phyloP scores from a whole-genome alignment of 1,140 invertebrate species.

The Drosophila pandora region DNA sequence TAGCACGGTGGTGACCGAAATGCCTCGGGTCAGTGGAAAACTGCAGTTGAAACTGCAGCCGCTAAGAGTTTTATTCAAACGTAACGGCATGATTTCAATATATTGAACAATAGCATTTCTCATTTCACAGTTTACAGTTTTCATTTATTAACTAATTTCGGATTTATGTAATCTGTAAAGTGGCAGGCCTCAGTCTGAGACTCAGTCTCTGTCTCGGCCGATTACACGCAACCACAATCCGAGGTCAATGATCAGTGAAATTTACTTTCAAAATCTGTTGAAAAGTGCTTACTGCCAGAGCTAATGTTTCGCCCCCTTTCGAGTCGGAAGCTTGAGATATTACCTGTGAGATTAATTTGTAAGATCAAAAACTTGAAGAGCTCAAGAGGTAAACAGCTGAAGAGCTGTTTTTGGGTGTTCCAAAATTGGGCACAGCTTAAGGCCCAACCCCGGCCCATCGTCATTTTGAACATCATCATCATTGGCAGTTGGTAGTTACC shows the following conservation, averaged over 20 bases:
- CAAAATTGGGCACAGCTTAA: slow-evolving; percentile 34
- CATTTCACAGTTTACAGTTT: slow-evolving; percentile 74
- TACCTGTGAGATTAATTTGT: slow-evolving; percentile 58
- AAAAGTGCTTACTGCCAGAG: slow-evolving; percentile 58
- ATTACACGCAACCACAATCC: slow-evolving; percentile 77
- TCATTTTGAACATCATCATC: slow-evolving; percentile 1
- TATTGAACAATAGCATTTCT: slow-evolving; percentile 57
- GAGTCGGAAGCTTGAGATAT: slow-evolving; percentile 57
- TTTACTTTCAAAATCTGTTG: slow-evolving; percentile 76
- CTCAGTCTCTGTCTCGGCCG: slow-evolving; percentile 23
- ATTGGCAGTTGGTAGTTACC: slow-evolving; percentile 3
- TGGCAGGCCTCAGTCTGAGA: slow-evolving; percentile 48
- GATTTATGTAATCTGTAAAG: slow-evolving; percentile 74
- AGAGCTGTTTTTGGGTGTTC: slow-evolving; percentile 34
- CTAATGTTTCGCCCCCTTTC: slow-evolving; percentile 11
- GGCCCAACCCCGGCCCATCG: slow-evolving; percentile 12
- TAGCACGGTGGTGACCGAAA: slow-evolving; percentile 1
- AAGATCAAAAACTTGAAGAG: slow-evolving; percentile 42
- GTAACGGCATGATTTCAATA: slow-evolving; percentile 66
- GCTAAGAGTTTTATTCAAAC: slow-evolving; percentile 52
- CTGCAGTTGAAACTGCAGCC: slow-evolving; percentile 58
- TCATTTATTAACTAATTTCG: slow-evolving; percentile 81
- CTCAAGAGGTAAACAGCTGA: slow-evolving; percentile 28
- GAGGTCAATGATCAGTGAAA: slow-evolving; percentile 82
- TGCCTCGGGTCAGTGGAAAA: slow-evolving; percentile 41